Percentiles rank a stretch among this genome's conserved stretches.
These are phyloP conservation scores for Callipepla californica DNA, from an alignment of 2,113 vertebrate species.

Conservation along the genomic window DNA sequence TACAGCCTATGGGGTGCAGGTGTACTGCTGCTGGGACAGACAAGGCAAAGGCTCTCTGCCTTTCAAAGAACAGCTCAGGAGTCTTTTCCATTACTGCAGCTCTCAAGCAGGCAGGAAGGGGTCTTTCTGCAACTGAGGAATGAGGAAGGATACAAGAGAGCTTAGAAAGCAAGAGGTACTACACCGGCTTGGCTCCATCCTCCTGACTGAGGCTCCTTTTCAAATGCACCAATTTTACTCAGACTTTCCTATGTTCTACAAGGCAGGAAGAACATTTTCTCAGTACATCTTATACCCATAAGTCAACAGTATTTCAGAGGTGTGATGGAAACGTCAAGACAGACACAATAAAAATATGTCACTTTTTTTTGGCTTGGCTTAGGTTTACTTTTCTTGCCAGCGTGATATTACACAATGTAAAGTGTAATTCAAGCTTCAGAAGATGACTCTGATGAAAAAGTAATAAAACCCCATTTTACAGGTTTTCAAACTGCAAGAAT, in stretches of 20 bases:
- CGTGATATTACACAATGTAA: neutral
- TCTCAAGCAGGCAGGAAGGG: neutral
- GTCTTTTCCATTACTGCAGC: neutral
- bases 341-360: neutral
- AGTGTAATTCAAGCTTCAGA: neutral
- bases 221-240: neutral
- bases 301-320: neutral
- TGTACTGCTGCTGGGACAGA: neutral
- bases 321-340: neutral
- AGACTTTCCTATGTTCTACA: neutral
- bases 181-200: neutral
- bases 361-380: neutral
- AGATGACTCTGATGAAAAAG: neutral
- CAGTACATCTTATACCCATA: neutral
- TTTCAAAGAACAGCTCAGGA: neutral
- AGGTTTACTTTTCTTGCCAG: neutral
- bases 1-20: fast-evolving
- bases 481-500: neutral
- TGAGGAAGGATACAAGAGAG: neutral
- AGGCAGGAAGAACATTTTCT: neutral
- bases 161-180: neutral
- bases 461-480: neutral
- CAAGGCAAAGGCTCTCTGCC: neutral
- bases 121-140: neutral
- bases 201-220: neutral